Evolutionary conservation across 2,113 vertebrate genomes (phyloP).

Genomic region (Sceloporus tristichus): DNA sequence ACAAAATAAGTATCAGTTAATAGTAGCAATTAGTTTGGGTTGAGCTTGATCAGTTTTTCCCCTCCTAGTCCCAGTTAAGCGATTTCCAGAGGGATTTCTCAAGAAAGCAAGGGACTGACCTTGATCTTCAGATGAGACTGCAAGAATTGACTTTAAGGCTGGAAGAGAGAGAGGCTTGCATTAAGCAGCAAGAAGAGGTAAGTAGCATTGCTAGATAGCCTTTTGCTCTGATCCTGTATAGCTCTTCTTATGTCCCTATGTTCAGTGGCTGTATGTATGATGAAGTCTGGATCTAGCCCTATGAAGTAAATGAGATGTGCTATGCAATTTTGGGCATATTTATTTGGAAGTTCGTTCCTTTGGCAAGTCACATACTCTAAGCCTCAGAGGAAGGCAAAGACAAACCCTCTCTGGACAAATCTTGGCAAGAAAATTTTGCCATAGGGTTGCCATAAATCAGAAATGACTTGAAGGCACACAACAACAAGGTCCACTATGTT

Average conservation of each 20-base stretch:
- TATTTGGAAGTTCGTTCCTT: not conserved
- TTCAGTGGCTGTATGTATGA: no score
- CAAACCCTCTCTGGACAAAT: no score
- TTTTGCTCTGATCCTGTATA: not conserved
- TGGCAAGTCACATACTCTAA: no score
- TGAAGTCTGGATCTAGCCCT: not conserved
- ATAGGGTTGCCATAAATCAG: no score
- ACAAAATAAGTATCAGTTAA: not conserved
- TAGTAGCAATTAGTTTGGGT: not conserved
- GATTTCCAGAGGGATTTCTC: conserved; percentile 85
- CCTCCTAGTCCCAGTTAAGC: conserved; percentile 83
- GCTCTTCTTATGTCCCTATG: no score
- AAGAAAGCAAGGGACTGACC: conserved; percentile 78
- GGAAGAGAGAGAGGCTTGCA: conserved; percentile 86
- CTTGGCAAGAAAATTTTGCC: no score
- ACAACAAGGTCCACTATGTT: no score
- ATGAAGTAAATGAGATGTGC: not conserved
- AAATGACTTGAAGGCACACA: no score
- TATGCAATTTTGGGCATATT: not conserved
- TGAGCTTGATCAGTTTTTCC: not conserved
- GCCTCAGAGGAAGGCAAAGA: no score
- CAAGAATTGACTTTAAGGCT: conserved; percentile 84
- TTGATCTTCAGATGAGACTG: conserved; percentile 86
- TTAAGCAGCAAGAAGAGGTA: conserved; percentile 90
- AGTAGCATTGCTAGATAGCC: not conserved